Evolutionary conservation across 2,113 vertebrate genomes (phyloP).

Genomic region (Megaceryle maxima): DNA sequence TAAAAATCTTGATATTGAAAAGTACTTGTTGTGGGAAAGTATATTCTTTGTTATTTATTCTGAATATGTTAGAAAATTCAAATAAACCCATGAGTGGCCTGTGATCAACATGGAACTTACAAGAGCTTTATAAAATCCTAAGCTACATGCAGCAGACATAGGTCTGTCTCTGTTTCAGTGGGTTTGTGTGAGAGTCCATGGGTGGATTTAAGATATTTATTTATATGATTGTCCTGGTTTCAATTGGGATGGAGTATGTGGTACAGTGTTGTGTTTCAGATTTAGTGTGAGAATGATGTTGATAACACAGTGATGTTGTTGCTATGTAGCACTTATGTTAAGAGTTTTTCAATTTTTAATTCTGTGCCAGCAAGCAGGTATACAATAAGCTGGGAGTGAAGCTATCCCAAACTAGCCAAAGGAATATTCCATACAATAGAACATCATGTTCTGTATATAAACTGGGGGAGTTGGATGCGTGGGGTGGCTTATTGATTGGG

Average conservation of each 20-base stretch:
- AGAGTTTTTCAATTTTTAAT: background rate
- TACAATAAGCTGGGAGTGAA: background rate
- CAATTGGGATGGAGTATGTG: background rate
- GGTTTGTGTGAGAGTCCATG: background rate
- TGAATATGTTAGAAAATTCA: background rate
- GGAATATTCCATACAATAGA: background rate
- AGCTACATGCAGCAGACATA: background rate
- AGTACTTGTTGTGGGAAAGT: background rate
- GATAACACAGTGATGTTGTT: background rate
- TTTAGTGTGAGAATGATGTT: background rate
- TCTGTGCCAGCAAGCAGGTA: background rate
- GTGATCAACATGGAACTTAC: background rate
- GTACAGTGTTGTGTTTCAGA: background rate
- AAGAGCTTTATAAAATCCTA: background rate
- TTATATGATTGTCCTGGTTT: background rate
- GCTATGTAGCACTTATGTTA: background rate
- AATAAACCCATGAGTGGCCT: background rate
- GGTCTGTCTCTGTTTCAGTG: background rate
- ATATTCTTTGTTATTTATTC: background rate
- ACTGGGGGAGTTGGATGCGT: background rate
- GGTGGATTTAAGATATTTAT: background rate
- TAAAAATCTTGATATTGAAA: background rate
- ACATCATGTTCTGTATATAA: background rate
- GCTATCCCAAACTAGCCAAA: background rate
- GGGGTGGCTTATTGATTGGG: background rate